Base-by-base conservation (phyloP, 2,888 invertebrate species). In the Callyntrura guangdongensis region DNA sequence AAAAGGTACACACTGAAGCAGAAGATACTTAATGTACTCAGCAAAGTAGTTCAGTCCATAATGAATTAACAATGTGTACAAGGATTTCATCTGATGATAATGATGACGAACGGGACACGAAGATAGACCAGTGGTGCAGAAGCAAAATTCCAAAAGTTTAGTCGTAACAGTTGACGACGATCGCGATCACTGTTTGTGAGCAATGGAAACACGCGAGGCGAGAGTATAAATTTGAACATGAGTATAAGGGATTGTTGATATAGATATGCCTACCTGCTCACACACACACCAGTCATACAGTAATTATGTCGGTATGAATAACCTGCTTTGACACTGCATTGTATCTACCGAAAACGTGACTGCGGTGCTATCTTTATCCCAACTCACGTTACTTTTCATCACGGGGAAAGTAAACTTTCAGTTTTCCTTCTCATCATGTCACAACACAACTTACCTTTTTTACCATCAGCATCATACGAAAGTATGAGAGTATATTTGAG, bases 361-460 rank as follows among this genome's bases (percentile, higher is more conserved):
- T 36, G 36, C 3, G 6, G 36, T 36, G 3, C 36, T 36, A 2
- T 36, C 36, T 36, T 36, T 6, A 36, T 17, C 59, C 5, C 59
- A 69, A 20, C 69, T 12, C n/a, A 27, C 12, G 9, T n/a, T 27
- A 36, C 69, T 36, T 69, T 27, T 69, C 36, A 36, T 14, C n/a
- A 17, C 12, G 25, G 27, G 27, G 69, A 69, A 69, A 69, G 69
- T 36, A 69, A 69, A 69, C 69, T 69, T 36, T 69, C 14, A 8
- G 36, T 45, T 47, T 72, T 20, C 45, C 45, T 47, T 72, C 72
- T 72, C 72, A 9, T 36, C 6, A n/a, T 49, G 49, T 74, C 49
- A 47, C 47, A 74, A 74, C 49, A 47, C 47, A 74, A 74, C 74
- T 74, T 74, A 74, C 74, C 74, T 74, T 49, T 69, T 74, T 20